A percentile compares a stretch with the other conserved stretches of the same genome.
Evolutionary conservation across 1,140 invertebrate species (phyloP).

Genomic region (Drosophila pectinifera): DNA sequence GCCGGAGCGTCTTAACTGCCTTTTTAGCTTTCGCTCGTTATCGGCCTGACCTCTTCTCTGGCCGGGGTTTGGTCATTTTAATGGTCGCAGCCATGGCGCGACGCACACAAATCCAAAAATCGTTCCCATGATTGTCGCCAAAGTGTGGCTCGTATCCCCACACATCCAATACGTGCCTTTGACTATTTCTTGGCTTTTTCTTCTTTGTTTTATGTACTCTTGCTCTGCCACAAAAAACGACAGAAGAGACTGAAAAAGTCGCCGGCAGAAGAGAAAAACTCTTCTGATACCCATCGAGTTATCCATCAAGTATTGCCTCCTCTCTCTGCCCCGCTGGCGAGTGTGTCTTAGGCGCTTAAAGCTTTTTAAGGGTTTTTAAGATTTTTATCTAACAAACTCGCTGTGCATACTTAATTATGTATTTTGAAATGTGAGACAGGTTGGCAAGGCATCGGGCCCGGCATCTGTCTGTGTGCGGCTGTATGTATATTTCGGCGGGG

Average conservation of each 20-base stretch:
- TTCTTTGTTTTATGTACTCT: conserved; percentile 61
- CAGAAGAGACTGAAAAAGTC: conserved; percentile 26
- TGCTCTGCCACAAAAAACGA: conserved; percentile 54
- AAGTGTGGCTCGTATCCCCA: conserved; percentile 78
- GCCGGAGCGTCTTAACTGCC: conserved; percentile 55
- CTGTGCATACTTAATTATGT: conserved; percentile 84
- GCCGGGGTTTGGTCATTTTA: conserved; percentile 63
- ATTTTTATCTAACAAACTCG: conserved; percentile 84
- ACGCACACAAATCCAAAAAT: conserved; percentile 47
- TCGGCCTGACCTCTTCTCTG: conserved; percentile 73
- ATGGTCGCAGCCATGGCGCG: conserved; percentile 44
- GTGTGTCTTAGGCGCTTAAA: conserved; percentile 81
- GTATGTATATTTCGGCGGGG: conserved; percentile 38
- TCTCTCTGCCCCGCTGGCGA: conserved; percentile 18
- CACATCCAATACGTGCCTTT: conserved; percentile 71
- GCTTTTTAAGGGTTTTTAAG: conserved; percentile 84
- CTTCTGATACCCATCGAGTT: conserved; percentile 79
- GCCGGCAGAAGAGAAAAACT: conserved; percentile 51
- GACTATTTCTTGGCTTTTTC: conserved; percentile 46
- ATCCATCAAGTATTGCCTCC: conserved; percentile 82
- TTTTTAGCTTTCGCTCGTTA: conserved; percentile 81
- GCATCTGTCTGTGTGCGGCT: conserved; percentile 29
- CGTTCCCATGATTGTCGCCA: conserved; percentile 83
- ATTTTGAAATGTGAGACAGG: conserved; percentile 84
- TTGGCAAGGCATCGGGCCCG: conserved; percentile 61